Evolutionary conservation across 2,797 vertebrate species (phyloP).

Genomic region (Sarcophilus harrisii): DNA sequence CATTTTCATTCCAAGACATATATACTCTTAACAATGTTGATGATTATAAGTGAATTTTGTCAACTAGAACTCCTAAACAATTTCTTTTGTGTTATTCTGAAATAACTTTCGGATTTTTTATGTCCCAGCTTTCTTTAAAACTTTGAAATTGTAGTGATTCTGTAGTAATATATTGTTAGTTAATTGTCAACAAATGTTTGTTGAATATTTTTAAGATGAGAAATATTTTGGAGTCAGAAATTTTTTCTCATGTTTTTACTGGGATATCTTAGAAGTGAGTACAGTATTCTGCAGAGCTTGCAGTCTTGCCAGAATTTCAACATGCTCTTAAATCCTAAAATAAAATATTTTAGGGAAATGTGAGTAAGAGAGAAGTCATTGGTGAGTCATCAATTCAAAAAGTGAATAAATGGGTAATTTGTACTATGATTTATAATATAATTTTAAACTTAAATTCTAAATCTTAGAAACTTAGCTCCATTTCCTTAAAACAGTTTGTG

Average conservation of each 20-base stretch:
- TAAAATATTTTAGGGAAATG: conserved; percentile 85
- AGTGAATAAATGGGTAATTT: conserved; percentile 79
- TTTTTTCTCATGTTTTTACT: conserved; percentile 33
- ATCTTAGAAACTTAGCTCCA: conserved; percentile 17
- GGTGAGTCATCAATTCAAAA: conserved; percentile 84
- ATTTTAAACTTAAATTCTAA: conserved; percentile 57
- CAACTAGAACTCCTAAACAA: neutral
- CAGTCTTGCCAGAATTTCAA: conserved; percentile 84
- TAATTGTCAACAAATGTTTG: neutral
- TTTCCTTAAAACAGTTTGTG: conserved; percentile 26
- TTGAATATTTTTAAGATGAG: neutral
- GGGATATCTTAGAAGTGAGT: conserved; percentile 39
- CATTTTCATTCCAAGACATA: neutral
- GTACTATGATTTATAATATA: conserved; percentile 56
- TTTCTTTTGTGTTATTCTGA: neutral
- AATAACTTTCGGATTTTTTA: neutral
- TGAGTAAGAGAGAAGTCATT: conserved; percentile 84
- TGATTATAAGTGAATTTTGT: neutral
- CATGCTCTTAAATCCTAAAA: conserved; percentile 83
- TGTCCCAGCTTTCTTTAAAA: neutral
- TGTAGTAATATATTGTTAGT: neutral
- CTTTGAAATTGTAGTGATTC: neutral
- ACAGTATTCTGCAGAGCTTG: conserved; percentile 80
- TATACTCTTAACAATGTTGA: neutral
- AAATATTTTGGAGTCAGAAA: conserved; percentile 27